Base-by-base conservation (phyloP, 2,888 invertebrate species). In the Tryphoninae sp. region DNA sequence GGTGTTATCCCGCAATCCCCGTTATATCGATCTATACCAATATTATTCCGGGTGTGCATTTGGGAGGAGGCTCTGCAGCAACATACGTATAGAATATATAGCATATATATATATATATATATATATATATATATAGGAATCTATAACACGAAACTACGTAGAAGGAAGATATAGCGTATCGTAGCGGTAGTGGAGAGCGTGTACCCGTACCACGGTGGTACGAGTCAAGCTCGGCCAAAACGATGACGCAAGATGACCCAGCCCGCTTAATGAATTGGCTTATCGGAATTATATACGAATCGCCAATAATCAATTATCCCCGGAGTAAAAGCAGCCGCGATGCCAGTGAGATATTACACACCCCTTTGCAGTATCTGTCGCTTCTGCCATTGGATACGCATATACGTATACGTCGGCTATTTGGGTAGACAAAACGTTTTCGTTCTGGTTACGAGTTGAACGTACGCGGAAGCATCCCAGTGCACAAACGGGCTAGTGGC, bases 241-340 rank as follows among this genome's bases (percentile, higher is more conserved):
- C 79, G 80, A 85, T 83, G 83, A 84, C 83, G 81, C 84, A 84
- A 86, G 85, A 84, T 85, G 82, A 85, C 80, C 80, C 65, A 59
- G 61, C 55, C 42, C 69, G 81, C 73, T 78, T 80, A 84, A 86
- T 86, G 84, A 86, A 87, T 86, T 85, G 83, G 84, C 84, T 89
- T 88, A 87, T 84, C 84, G 80, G 84, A 85, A 86, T 87, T 86
- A 86, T 86, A 86, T 87, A 88, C 86, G 84, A 89, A 88, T 88
- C 78, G 86, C 83, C 85, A 84, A 88, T 89, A 89, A 89, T 89
- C 87, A 89, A 89, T 89, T 89, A 83, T 80, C 73, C 64, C 58
- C 49, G 73, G 53, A 65, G 77, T 64, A 75, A 75, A 80, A 83
- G 73, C 80, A 81, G 77, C 71, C 71, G 65, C 76, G 77, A 59